phyloP scores from a whole-genome alignment of 2,113 vertebrate species.

The Myocastor coypus region DNA sequence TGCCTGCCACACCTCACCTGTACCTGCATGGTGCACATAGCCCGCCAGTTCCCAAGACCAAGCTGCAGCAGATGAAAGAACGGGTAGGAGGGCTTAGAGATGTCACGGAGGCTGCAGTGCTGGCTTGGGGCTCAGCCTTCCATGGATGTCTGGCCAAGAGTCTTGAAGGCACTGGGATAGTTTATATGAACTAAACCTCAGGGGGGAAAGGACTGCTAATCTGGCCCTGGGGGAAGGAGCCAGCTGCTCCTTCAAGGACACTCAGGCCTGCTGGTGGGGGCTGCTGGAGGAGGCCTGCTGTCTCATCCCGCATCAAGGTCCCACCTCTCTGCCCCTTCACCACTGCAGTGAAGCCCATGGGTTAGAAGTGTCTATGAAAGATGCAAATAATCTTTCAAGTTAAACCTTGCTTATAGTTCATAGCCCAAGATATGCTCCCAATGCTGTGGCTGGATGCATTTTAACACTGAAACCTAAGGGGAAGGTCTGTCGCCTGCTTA shows the following conservation, averaged over 20 bases:
- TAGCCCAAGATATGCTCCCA: neutral
- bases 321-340: neutral
- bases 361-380: neutral
- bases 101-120: fast-evolving
- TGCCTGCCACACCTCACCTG: fast-evolving
- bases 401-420: neutral
- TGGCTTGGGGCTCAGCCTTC: neutral
- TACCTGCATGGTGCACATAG: fast-evolving
- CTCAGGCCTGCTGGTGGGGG: neutral
- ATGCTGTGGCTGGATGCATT: neutral
- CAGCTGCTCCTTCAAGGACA: fast-evolving
- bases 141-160: fast-evolving
- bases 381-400: neutral
- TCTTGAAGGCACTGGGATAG: neutral
- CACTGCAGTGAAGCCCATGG: neutral
- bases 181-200: neutral
- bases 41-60: neutral
- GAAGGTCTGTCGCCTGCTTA: neutral
- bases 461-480: neutral
- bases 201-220: neutral
- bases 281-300: neutral
- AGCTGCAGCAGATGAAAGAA: neutral
- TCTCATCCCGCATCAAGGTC: neutral
- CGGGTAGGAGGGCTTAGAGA: neutral
- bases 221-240: neutral